These are phyloP conservation scores for Scarus forsteni DNA, from an alignment of 2,797 vertebrate genomes.

Conservation along the genomic window DNA sequence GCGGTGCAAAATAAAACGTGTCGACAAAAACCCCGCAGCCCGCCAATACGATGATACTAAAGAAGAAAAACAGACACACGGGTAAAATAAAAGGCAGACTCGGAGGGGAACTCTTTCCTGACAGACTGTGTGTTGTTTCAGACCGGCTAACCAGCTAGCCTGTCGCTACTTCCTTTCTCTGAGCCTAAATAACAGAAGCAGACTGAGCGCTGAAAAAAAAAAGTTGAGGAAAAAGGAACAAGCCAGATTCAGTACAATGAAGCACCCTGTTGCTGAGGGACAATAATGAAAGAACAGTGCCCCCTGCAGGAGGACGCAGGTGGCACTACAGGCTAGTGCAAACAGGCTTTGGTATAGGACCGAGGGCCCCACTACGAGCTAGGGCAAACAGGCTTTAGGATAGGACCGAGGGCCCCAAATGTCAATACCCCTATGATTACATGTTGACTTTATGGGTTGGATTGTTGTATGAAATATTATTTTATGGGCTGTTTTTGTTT, in stretches of 20 bases:
- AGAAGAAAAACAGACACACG: slow-evolving; percentile 14
- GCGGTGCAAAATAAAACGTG: slow-evolving; percentile 11
- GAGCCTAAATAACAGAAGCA: slow-evolving; percentile 61
- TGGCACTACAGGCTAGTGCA: background rate
- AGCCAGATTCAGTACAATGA: slow-evolving; percentile 62
- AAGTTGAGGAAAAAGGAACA: slow-evolving; percentile 75
- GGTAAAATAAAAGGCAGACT: background rate
- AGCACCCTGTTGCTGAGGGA: slow-evolving; percentile 66
- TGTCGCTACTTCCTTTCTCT: slow-evolving; percentile 82
- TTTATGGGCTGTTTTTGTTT: too few species aligned
- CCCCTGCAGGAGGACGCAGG: slow-evolving; percentile 33
- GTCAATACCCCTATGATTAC: too few species aligned
- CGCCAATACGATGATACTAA: background rate
- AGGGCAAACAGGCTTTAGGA: background rate
- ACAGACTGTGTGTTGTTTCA: slow-evolving; percentile 25
- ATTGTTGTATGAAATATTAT: too few species aligned
- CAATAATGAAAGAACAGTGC: slow-evolving; percentile 37
- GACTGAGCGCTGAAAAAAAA: slow-evolving; percentile 56
- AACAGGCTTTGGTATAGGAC: background rate
- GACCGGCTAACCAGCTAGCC: slow-evolving; percentile 78
- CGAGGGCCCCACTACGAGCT: background rate
- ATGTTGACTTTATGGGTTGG: too few species aligned
- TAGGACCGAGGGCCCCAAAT: too few species aligned
- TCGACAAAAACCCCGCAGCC: slow-evolving; percentile 8
- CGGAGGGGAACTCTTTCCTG: slow-evolving; percentile 21